These are phyloP conservation scores for Sinotaia quadrata DNA, from an alignment of 2,888 invertebrate genomes.

Conservation along the genomic window DNA sequence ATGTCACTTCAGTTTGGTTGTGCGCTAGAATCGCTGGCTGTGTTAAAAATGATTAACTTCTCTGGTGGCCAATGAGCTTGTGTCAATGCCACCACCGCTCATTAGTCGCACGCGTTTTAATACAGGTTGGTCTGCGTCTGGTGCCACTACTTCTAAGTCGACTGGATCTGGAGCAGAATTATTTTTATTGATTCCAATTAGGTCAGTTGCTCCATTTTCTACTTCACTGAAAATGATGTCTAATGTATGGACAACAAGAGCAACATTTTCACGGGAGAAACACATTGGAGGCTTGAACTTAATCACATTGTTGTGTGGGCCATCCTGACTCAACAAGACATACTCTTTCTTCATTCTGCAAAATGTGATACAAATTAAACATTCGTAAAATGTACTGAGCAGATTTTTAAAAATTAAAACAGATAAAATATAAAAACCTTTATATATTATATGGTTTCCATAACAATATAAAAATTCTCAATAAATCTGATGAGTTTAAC, in stretches of 20 bases:
- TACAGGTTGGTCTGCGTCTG: neutral
- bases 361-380: slow-evolving; percentile 14
- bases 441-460: too few species aligned
- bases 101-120: neutral
- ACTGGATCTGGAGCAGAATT: too few species aligned
- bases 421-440: too few species aligned
- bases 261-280: slow-evolving; percentile 76
- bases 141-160: too few species aligned
- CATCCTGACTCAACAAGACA: slow-evolving; percentile 91
- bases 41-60: too few species aligned
- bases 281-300: slow-evolving; percentile 96
- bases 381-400: neutral
- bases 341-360: slow-evolving; percentile 76
- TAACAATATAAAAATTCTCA: too few species aligned
- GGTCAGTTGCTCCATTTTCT: slow-evolving; percentile 18
- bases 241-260: slow-evolving; percentile 77
- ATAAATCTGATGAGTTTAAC: too few species aligned
- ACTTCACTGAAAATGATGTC: slow-evolving; percentile 33
- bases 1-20: too few species aligned
- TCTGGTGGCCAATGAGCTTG: neutral
- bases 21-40: too few species aligned
- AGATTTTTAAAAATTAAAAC: too few species aligned
- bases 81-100: slow-evolving; percentile 3
- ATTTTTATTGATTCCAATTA: too few species aligned
- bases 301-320: slow-evolving; percentile 91